Conservation (phyloP, 2,888 invertebrate genomes). For the Automeris io region DNA sequence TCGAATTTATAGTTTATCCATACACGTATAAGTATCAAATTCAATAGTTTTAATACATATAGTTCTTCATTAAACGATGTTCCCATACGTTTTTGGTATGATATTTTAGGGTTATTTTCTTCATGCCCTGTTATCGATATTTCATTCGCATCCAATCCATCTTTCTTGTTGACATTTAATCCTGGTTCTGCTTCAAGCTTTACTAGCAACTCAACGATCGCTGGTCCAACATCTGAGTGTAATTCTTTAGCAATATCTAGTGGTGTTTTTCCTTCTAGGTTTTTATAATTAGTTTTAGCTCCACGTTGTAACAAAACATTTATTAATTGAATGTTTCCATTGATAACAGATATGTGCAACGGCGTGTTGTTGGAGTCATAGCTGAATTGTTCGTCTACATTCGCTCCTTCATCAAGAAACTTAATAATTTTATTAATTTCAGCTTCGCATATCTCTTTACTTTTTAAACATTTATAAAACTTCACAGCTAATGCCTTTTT, state of each 20-base stretch:
- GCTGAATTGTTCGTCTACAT: conserved; percentile 1
- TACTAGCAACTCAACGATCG: neutral
- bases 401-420: conserved; percentile 1
- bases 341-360: conserved; percentile 2
- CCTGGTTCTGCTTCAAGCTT: neutral
- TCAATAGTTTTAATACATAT: neutral
- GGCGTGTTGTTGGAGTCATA: conserved; percentile 3
- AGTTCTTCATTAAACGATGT: neutral
- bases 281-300: neutral
- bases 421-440: neutral
- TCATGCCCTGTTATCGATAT: neutral
- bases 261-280: conserved; percentile 2
- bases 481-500: too few relatives aligned
- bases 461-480: too few relatives aligned
- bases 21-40: neutral
- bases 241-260: conserved; percentile 1
- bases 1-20: neutral
- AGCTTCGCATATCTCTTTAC: too few relatives aligned
- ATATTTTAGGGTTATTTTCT: neutral
- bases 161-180: neutral
- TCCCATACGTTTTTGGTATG: neutral
- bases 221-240: neutral
- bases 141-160: neutral
- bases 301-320: neutral
- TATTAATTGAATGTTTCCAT: conserved; percentile 1